These are phyloP conservation scores for Oncorhynchus nerka DNA, from an alignment of 2,113 vertebrate genomes.

Conservation along the genomic window DNA sequence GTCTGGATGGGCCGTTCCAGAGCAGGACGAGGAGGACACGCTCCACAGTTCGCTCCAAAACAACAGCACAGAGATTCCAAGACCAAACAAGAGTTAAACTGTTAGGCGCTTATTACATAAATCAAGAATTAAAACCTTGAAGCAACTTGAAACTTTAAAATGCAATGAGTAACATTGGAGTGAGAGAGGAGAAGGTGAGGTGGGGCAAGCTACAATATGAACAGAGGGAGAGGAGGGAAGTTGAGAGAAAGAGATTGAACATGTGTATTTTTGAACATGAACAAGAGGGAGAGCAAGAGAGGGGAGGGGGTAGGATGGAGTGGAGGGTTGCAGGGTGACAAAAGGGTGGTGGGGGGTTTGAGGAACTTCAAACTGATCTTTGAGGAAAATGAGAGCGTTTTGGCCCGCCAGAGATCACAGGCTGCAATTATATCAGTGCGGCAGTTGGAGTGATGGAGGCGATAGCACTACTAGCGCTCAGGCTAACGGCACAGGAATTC, in stretches of 20 bases:
- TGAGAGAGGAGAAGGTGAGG: neutral
- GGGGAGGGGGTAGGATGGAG: neutral
- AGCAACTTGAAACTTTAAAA: neutral
- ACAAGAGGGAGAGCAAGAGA: neutral
- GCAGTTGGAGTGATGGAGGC: constrained; percentile 78
- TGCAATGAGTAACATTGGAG: neutral
- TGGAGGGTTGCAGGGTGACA: constrained; percentile 27
- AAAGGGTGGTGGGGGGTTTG: constrained; percentile 30
- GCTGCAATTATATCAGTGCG: constrained; percentile 84
- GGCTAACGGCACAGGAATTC: constrained; percentile 69
- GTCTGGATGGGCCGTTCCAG: too few relatives aligned
- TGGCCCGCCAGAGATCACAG: constrained; percentile 79
- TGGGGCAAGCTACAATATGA: neutral
- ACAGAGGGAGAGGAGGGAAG: neutral
- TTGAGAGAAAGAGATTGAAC: neutral
- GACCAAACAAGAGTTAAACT: neutral
- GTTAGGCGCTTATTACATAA: too few relatives aligned
- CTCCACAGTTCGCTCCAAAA: too few relatives aligned
- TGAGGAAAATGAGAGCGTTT: constrained; percentile 74
- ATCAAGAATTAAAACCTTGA: neutral
- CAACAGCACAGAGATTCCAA: too few relatives aligned
- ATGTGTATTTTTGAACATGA: neutral
- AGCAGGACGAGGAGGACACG: too few relatives aligned
- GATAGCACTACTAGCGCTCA: constrained; percentile 68
- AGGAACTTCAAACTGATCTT: constrained; percentile 71